Evolutionary conservation across 2,888 invertebrate species (phyloP).

Genomic region (Syritta pipiens): DNA sequence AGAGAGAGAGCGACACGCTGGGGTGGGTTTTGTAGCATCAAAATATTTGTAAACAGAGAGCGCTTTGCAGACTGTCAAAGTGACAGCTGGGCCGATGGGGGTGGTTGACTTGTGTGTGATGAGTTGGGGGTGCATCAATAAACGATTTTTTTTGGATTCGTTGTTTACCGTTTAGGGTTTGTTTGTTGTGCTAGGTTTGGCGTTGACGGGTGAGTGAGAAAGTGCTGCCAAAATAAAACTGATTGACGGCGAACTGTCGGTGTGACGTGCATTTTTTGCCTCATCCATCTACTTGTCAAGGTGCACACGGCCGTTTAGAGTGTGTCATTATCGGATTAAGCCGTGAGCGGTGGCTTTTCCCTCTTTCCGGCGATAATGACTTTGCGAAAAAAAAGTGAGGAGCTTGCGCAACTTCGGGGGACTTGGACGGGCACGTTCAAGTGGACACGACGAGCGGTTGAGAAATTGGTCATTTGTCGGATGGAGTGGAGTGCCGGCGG

Average conservation of each 20-base stretch:
- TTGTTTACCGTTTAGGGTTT: too few relatives aligned
- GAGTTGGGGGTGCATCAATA: too few relatives aligned
- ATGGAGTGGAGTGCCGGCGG: background rate
- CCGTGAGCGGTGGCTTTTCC: background rate
- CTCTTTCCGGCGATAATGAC: conserved; percentile 1
- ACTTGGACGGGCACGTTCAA: too few relatives aligned
- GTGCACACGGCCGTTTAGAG: background rate
- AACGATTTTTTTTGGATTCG: too few relatives aligned
- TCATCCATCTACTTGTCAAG: conserved; percentile 9
- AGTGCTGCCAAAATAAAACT: too few relatives aligned
- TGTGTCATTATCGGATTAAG: conserved; percentile 7
- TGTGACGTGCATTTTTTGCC: conserved; percentile 4
- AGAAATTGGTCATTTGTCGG: conserved; percentile 1
- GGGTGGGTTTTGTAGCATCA: conserved; percentile 8
- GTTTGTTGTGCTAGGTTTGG: too few relatives aligned
- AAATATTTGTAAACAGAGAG: conserved; percentile 58
- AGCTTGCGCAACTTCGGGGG: conserved; percentile 5
- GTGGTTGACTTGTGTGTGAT: conserved; percentile 17
- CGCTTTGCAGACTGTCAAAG: conserved; percentile 2
- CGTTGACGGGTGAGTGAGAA: too few relatives aligned
- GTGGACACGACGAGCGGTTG: conserved; percentile 12
- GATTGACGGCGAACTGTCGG: too few relatives aligned
- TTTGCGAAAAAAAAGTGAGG: conserved; percentile 10
- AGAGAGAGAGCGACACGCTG: conserved; percentile 1
- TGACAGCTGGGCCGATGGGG: background rate